Base-by-base conservation (phyloP, 2,888 invertebrate genomes). In the Agrotis clavis region DNA sequence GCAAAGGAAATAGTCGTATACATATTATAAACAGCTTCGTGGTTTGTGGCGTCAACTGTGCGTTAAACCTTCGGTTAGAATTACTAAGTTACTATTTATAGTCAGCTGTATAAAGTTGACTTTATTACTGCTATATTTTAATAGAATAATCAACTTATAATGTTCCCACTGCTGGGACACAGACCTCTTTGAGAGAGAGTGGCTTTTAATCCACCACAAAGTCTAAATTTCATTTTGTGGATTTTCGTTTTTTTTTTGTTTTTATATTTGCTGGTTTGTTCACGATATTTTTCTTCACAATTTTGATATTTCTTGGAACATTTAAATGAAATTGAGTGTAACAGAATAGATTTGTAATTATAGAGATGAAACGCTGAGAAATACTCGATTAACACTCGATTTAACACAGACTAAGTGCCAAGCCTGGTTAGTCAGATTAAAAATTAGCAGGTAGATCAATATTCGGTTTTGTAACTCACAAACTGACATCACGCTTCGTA, bases 31-130 rank as follows among this genome's bases (percentile, higher is more conserved):
- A 16, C 41, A 62, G 9, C 7, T 45, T 16, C 18, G 53, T 60
- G 48, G 66, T 66, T 66, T 59, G 61, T 3, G 51, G 51, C 63
- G 66, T 70, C 71, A 80, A 65, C 53, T 50, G 53, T n/a, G 48
- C 60, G 57, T 71, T 53, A 64, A 79, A 67, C 66, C 65, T 54
- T 59, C 45, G 25, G 41, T 56, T 60, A 47, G 59, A 74, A 74
- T 75, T 75, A 75, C 45, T 53, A 56, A 66, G n/a, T 2, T 14
- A 18, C 70, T 79, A 79, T 75, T 80, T 64, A 75, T 75, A 79
- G 18, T 21, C 9, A 48, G 16, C 19, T 47, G 77, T 74, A 72
- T 72, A 65, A 66, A 25, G 48, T 48, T 66, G 35, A 45, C 41
- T 25, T 2, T 75, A 73, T 19, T 59, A 53, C 16, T 30, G 25